Conservation (phyloP, 2,888 invertebrate genomes). For the Suillia variegata region DNA sequence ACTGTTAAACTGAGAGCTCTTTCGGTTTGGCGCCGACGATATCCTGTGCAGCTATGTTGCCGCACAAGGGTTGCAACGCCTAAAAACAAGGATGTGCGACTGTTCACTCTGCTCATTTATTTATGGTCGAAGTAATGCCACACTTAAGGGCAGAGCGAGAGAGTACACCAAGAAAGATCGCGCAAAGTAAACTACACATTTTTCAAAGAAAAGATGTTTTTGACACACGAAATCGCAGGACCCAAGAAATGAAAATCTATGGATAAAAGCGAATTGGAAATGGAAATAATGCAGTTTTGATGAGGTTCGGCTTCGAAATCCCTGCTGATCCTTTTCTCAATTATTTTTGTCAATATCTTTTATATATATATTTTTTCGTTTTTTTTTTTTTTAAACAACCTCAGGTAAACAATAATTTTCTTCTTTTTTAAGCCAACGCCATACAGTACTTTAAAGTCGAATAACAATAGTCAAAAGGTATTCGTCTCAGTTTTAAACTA, state of each 20-base stretch:
- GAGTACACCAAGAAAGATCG: neutral
- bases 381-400: neutral
- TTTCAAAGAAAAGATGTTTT: neutral
- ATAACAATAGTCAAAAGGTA: too few species aligned
- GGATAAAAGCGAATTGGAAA: neutral
- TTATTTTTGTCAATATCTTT: conserved; percentile 50
- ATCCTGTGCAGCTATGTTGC: conserved; percentile 36
- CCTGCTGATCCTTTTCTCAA: conserved; percentile 44
- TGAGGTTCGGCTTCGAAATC: conserved; percentile 17
- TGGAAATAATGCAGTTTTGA: conserved; percentile 2
- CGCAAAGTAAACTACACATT: neutral
- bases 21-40: conserved; percentile 25
- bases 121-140: too few species aligned
- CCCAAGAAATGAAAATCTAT: neutral
- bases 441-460: too few species aligned
- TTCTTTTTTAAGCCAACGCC: neutral
- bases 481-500: too few species aligned
- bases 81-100: neutral
- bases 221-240: neutral
- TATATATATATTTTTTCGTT: too few species aligned
- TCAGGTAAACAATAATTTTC: conserved; percentile 36
- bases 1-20: conserved; percentile 45
- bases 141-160: too few species aligned
- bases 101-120: too few species aligned
- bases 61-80: neutral